Conservation (phyloP, 37 sponge, comb jelly and placozoan species). For the Halichondria panicea region DNA sequence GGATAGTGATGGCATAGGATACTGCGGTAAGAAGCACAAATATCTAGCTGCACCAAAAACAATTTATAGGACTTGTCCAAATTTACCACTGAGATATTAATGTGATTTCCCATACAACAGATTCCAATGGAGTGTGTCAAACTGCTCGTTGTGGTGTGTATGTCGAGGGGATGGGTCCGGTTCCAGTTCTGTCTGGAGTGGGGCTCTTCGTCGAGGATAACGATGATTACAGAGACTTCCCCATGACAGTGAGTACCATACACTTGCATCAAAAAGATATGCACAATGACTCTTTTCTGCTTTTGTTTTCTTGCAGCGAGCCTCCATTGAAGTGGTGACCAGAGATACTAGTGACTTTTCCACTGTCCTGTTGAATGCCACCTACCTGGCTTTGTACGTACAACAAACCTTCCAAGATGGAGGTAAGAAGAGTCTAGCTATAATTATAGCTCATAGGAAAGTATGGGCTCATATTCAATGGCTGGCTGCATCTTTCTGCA, state of each 20-base stretch:
- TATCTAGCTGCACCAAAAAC: too few relatives aligned
- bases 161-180: slow-evolving; percentile 14
- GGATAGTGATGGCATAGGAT: not conserved
- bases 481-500: slow-evolving; percentile 1
- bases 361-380: slow-evolving; percentile 17
- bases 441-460: not conserved
- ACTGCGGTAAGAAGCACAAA: too few relatives aligned
- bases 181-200: slow-evolving; percentile 19
- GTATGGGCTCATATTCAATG: not conserved
- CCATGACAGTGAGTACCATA: slow-evolving; percentile 7
- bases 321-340: not conserved
- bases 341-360: slow-evolving; percentile 4
- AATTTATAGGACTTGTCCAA: too few relatives aligned
- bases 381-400: slow-evolving; percentile 8
- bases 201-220: slow-evolving; percentile 44
- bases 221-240: slow-evolving; percentile 42
- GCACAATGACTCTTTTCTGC: not conserved
- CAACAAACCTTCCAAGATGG: not conserved
- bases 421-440: slow-evolving; percentile 8
- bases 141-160: slow-evolving; percentile 20
- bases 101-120: too few relatives aligned
- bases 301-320: slow-evolving; percentile 4
- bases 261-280: not conserved
- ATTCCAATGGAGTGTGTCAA: too few relatives aligned
- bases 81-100: too few relatives aligned